Percentiles rank a stretch among this genome's conserved stretches.
These are phyloP conservation scores for Mesorhabditis spiculigera DNA, from an alignment of 2,888 invertebrate species.

Conservation along the genomic window DNA sequence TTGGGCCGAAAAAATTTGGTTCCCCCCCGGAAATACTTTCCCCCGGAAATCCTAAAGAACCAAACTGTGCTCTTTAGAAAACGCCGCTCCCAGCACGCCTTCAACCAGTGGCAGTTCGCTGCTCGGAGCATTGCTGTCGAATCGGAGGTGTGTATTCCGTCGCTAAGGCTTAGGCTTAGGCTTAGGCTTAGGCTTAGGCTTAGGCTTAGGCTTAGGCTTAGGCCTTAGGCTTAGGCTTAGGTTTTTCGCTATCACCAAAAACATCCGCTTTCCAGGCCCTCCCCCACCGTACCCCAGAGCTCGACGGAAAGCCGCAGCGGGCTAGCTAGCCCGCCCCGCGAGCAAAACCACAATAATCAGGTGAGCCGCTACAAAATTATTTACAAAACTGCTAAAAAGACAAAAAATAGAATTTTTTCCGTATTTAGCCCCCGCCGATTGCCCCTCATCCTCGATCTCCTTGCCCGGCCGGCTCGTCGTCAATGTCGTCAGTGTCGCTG, in stretches of 20 bases:
- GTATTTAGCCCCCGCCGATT: neutral
- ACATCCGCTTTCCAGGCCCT: slow-evolving; percentile 20
- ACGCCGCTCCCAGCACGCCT: slow-evolving; percentile 12
- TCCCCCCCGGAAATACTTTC: too few relatives aligned
- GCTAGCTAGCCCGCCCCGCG: slow-evolving; percentile 34
- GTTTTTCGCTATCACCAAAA: slow-evolving; percentile 1
- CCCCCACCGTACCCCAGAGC: slow-evolving; percentile 52
- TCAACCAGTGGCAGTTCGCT: slow-evolving; percentile 20
- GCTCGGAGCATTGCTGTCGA: slow-evolving; percentile 27
- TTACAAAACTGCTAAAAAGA: too few relatives aligned
- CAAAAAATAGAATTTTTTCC: too few relatives aligned
- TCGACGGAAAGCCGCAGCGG: slow-evolving; percentile 50
- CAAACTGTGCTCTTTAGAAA: slow-evolving; percentile 12
- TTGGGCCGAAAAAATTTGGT: too few relatives aligned
- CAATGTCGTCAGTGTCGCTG: slow-evolving; percentile 17
- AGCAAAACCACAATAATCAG: slow-evolving; percentile 9
- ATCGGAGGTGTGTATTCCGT: slow-evolving; percentile 11
- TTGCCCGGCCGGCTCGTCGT: neutral
- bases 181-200: too few relatives aligned
- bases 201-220: too few relatives aligned
- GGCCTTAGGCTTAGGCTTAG: neutral
- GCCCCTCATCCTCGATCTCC: neutral
- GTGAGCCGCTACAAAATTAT: neutral
- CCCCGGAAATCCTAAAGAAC: too few relatives aligned
- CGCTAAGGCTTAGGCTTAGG: too few relatives aligned